Evolutionary conservation across 2,113 vertebrate species (phyloP), one percentile per base, ranked within the genome.

Genomic region (Saccopteryx bilineata): DNA sequence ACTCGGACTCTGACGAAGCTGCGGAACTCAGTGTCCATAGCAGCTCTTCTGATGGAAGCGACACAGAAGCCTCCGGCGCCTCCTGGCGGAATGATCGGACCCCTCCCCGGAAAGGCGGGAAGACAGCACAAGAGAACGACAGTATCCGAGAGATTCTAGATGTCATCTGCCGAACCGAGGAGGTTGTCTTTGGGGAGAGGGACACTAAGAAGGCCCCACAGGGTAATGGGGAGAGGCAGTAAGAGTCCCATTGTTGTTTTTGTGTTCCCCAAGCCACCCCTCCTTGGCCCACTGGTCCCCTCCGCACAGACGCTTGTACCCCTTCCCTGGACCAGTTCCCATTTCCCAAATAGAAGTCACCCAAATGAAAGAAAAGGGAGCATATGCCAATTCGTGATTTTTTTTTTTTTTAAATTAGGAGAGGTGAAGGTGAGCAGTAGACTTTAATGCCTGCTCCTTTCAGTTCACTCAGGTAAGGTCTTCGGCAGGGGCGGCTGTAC

Each of bases 1-100:
- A 99, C 96, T 99, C 99, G 0, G 99, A 99, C 96, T 99, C 98
- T 0, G 99, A 99, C 56, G 99, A 99, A 54, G 99, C 99, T 31
- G 98, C 96, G 9, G 98, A 98, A 91, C 97, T 92, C 60, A 85
- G 97, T 83, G 18, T 7, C 52, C 94, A 82, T 11, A 97, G 98
- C 94, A 97, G 98, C 95, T 98, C 99, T 96, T 97, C 97, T 21
- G 99, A 99, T 66, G 99, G 99, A 96, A 97, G 98, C 19, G 97
- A 98, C 78, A 98, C 98, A 3, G 93, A 97, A 60, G 97, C 98
- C 89, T 98, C 98, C 0, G 86, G 98, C 98, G 46, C 93, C 97
- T 48, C 96, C 95, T 90, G 95, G 97, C 75, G 80, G 90, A 82
- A 81, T 1, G 21, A 96, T 86, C 85, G 90, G 95, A 61, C 94